A percentile compares a stretch with the other conserved stretches of the same genome.
phyloP scores from a whole-genome alignment of 1,140 invertebrate genomes.

The Hermatobates lingyangjiaoensis region DNA sequence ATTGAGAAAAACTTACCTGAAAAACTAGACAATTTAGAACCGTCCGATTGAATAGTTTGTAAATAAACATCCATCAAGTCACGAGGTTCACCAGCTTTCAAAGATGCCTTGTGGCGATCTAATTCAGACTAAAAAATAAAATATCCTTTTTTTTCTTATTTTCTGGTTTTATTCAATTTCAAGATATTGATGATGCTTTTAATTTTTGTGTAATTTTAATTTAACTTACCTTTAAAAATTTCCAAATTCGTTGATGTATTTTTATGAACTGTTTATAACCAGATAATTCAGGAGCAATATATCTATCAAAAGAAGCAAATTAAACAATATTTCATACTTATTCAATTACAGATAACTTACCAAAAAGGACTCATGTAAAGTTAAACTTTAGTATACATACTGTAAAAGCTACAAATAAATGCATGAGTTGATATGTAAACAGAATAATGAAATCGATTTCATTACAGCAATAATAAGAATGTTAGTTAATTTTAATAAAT shows the following conservation, averaged over 20 bases:
- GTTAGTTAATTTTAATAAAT: no score
- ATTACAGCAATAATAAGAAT: no score
- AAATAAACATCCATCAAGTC: constrained; percentile 78
- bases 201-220: background rate
- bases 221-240: constrained; percentile 34
- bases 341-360: no score
- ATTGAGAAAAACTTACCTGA: constrained; percentile 21
- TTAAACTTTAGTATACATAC: no score
- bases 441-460: no score
- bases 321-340: no score
- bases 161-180: background rate
- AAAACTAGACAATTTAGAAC: constrained; percentile 21
- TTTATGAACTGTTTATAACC: constrained; percentile 53
- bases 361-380: no score
- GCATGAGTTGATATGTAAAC: no score
- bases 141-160: background rate
- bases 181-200: background rate
- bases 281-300: constrained; percentile 49
- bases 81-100: constrained; percentile 37
- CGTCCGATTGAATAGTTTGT: constrained; percentile 34
- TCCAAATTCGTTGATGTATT: constrained; percentile 46
- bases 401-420: no score
- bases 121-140: constrained; percentile 36
- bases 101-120: constrained; percentile 46
- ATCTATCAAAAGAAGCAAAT: background rate